Evolutionary conservation across 2,797 vertebrate species (phyloP), one percentile per base, ranked within the genome.

Genomic region (Acanthurus tractus): DNA sequence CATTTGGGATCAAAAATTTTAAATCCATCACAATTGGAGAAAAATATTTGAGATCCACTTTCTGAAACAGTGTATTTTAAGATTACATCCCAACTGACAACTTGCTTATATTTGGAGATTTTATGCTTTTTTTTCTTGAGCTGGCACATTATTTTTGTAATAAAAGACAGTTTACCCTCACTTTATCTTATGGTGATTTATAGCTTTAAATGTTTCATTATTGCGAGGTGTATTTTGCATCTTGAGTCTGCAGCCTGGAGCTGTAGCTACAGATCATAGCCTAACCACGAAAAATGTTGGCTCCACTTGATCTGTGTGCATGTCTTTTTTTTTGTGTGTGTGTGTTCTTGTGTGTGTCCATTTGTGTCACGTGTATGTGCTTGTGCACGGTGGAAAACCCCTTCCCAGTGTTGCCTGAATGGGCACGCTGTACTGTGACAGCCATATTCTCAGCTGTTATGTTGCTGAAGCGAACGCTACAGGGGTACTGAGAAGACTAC

Each of bases 361-460:
- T 64, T 45, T 46, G 65, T 49, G 75, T 90, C 86, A 88, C 83
- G 85, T 83, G 78, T 76, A 38, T 54, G 63, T 79, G 77, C 74
- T 75, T 81, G 79, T 22, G 85, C 12, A 0, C 18, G 4, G 63
- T 92, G 94, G 94, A 94, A 95, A 95, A 69, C 92, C 94, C 95
- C 94, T 90, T 92, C 89, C 76, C 83, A 77, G 86, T 14, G 49
- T 73, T 87, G 85, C 81, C 84, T 92, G 92, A 93, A 92, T 86
- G 88, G 88, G 86, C 90, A 88, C 65, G 86, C 92, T 92, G 87
- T 90, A 63, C 82, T 91, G 87, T 90, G 84, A 90, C 88, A 87
- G 81, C 74, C 84, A 84, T 89, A 93, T 94, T 95, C 93, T 87
- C 94, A 95, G 94, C 95, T 95, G 94, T 91, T 86, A 80, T 80